These are phyloP conservation scores for Limulus polyphemus DNA, from an alignment of 2,888 invertebrate species.

Conservation along the genomic window DNA sequence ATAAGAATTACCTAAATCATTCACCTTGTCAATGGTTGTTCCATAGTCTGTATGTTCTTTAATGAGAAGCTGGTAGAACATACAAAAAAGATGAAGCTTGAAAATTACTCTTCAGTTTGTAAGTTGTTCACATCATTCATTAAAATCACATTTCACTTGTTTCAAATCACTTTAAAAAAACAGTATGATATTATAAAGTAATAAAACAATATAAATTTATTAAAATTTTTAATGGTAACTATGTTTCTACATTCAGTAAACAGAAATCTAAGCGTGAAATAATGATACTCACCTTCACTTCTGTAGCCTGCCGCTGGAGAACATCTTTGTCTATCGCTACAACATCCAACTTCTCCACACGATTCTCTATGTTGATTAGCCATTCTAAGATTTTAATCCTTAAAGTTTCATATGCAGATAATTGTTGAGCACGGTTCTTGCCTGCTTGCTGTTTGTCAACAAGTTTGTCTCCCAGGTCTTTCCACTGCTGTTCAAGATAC, in stretches of 20 bases:
- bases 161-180: too few relatives aligned
- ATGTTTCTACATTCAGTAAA: too few relatives aligned
- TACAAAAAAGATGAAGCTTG: too few relatives aligned
- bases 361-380: conserved; percentile 65
- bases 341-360: conserved; percentile 60
- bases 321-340: conserved; percentile 79
- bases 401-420: conserved; percentile 69
- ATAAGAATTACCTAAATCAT: conserved; percentile 74
- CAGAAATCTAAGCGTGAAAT: too few relatives aligned
- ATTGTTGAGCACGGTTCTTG: conserved; percentile 69
- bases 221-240: too few relatives aligned
- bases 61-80: conserved; percentile 41
- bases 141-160: too few relatives aligned
- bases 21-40: conserved; percentile 72
- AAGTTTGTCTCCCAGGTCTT: conserved; percentile 63
- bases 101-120: too few relatives aligned
- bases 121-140: too few relatives aligned
- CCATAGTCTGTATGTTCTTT: conserved; percentile 81
- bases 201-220: too few relatives aligned
- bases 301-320: conserved; percentile 59
- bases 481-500: conserved; percentile 75
- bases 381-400: conserved; percentile 71
- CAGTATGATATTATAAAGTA: too few relatives aligned
- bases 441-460: conserved; percentile 74
- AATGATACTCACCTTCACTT: conserved; percentile 33